Evolutionary conservation across 2,113 vertebrate genomes (phyloP).

Genomic region (Coracopsis vasa): DNA sequence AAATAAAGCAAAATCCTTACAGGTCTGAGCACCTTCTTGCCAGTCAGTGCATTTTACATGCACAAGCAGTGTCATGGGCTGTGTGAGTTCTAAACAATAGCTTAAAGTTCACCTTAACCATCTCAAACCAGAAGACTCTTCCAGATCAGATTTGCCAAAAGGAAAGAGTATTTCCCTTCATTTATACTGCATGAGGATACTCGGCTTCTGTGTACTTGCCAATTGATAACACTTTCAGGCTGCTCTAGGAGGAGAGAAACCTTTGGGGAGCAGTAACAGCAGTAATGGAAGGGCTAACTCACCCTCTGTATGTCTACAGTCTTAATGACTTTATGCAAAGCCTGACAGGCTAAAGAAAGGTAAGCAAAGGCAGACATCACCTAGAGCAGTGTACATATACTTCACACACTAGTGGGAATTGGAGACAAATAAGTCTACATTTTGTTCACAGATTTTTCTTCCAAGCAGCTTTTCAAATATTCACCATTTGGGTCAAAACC

Average conservation of each 20-base stretch:
- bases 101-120: background rate
- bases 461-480: background rate
- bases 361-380: background rate
- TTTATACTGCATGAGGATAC: background rate
- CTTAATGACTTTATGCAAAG: background rate
- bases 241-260: background rate
- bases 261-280: background rate
- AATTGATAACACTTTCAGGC: background rate
- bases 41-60: background rate
- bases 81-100: background rate
- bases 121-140: background rate
- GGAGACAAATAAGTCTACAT: background rate
- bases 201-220: background rate
- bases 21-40: background rate
- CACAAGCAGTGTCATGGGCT: background rate
- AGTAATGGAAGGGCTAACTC: background rate
- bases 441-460: background rate
- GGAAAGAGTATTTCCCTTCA: background rate
- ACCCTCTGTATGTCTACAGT: background rate
- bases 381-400: accelerated
- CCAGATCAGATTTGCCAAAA: background rate
- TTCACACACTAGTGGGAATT: background rate
- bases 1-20: background rate
- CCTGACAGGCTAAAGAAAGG: background rate
- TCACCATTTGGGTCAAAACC: background rate